phyloP scores from a whole-genome alignment of 2,797 vertebrate species.

The Pipistrellus pipistrellus region DNA sequence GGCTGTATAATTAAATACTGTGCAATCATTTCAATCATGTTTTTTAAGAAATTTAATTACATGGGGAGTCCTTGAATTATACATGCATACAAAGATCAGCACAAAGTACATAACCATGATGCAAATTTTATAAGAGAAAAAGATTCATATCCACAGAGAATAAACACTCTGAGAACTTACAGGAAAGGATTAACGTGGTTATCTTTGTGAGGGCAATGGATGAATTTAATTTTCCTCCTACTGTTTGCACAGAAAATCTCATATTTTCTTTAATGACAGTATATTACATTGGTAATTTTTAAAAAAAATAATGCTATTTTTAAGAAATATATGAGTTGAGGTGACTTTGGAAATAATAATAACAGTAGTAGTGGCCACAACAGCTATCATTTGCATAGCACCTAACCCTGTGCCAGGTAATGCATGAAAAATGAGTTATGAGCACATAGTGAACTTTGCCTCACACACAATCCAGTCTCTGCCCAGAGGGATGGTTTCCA shows the following conservation, averaged over 20 bases:
- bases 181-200: neutral
- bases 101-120: neutral
- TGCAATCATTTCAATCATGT: constrained; percentile 15
- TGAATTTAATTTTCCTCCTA: constrained; percentile 56
- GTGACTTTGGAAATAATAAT: neutral
- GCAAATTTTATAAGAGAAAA: neutral
- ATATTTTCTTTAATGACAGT: constrained; percentile 45
- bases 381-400: neutral
- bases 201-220: neutral
- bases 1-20: neutral
- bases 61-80: neutral
- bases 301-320: neutral
- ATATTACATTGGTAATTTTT: constrained; percentile 17
- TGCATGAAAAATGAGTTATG: neutral
- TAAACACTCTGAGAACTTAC: neutral
- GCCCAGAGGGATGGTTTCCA: neutral
- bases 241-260: neutral
- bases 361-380: neutral
- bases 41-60: constrained; percentile 52
- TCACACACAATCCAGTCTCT: neutral
- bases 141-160: neutral
- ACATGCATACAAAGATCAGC: neutral
- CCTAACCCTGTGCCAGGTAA: neutral
- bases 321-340: neutral
- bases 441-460: neutral